These are phyloP conservation scores for Chrysocyon brachyurus DNA, from an alignment of 2,797 vertebrate genomes.

Conservation along the genomic window DNA sequence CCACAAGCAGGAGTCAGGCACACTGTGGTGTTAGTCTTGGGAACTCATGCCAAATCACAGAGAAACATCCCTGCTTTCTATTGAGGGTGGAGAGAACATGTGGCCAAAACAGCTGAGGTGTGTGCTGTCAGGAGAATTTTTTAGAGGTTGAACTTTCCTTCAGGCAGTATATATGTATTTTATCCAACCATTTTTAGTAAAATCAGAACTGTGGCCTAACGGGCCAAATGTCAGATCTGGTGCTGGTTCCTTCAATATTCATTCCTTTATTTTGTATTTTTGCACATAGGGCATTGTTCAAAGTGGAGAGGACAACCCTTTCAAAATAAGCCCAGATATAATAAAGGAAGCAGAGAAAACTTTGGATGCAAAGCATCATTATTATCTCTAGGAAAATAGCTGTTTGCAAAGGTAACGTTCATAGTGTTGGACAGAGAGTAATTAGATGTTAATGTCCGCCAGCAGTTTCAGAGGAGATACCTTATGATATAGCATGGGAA, in stretches of 20 bases:
- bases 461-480: background rate
- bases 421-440: background rate
- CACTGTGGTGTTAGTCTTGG: background rate
- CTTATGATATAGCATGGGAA: background rate
- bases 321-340: background rate
- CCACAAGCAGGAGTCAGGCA: conserved; percentile 44
- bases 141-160: conserved; percentile 69
- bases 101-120: conserved; percentile 31
- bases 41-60: conserved; percentile 64
- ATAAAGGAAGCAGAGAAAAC: background rate
- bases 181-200: background rate
- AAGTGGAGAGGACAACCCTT: background rate
- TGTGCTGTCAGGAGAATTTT: conserved; percentile 53
- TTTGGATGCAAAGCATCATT: background rate
- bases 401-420: background rate
- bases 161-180: background rate
- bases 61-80: conserved; percentile 50
- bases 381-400: background rate
- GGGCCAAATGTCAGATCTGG: background rate
- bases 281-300: background rate
- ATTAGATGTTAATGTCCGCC: background rate
- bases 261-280: background rate
- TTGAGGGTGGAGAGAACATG: background rate
- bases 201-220: background rate
- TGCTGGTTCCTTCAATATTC: background rate